Percentiles rank a stretch among this genome's conserved stretches.
Conservation (phyloP, 2,113 vertebrate species). For the Cisticola juncidis region DNA sequence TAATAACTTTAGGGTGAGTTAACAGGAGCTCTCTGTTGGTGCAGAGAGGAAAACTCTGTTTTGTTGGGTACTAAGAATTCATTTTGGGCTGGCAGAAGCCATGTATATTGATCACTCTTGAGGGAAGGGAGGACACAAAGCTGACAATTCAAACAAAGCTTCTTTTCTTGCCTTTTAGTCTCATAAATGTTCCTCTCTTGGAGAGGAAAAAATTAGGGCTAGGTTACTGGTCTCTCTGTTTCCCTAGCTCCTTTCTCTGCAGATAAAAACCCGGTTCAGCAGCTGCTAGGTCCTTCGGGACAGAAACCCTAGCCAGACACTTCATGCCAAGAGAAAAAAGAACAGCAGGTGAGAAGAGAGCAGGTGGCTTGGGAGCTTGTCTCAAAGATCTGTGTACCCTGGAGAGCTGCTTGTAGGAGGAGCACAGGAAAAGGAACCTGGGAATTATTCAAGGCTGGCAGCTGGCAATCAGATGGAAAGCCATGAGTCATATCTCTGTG, state of each 20-base stretch:
- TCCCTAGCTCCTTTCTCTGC: not conserved
- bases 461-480: not conserved
- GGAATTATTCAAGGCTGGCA: not conserved
- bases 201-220: not conserved
- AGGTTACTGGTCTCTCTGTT: not conserved
- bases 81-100: not conserved
- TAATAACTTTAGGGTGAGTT: not conserved
- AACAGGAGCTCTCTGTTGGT: not conserved
- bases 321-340: not conserved
- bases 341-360: conserved; percentile 15
- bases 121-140: not conserved
- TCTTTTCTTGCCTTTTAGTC: not conserved
- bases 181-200: not conserved
- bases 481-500: not conserved
- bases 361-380: not conserved
- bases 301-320: not conserved
- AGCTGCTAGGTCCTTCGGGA: not conserved
- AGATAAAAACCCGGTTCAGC: not conserved
- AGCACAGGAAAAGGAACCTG: not conserved
- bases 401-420: not conserved
- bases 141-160: not conserved
- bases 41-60: not conserved
- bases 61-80: not conserved
- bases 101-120: not conserved
- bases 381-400: not conserved